These are phyloP conservation scores for Polietes domitor DNA, from an alignment of 2,888 invertebrate genomes.

Conservation along the genomic window DNA sequence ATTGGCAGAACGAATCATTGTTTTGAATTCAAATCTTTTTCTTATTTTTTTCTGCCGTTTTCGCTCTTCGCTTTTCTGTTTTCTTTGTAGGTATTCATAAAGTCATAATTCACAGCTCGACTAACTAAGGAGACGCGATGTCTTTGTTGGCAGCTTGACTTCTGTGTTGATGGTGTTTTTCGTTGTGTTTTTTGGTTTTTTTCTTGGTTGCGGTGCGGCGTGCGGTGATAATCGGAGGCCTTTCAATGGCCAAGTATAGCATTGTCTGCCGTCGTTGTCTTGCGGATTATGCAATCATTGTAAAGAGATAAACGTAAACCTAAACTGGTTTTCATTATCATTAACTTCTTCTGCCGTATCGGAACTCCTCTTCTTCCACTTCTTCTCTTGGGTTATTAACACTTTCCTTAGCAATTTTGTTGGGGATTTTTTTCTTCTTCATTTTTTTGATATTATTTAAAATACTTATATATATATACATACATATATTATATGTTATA, in stretches of 20 bases:
- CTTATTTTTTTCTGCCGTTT: too few species aligned
- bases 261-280: background rate
- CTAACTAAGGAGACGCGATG: background rate
- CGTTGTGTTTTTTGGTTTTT: background rate
- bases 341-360: background rate
- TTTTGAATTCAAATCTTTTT: background rate
- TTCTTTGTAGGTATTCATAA: background rate
- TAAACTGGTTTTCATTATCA: slow-evolving; percentile 20
- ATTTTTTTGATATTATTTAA: background rate
- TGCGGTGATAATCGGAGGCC: background rate
- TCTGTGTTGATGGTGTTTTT: background rate
- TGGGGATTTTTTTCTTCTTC: background rate
- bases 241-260: background rate
- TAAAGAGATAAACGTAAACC: background rate
- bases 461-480: too few species aligned
- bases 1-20: slow-evolving; percentile 5
- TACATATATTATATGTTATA: background rate
- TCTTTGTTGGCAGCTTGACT: background rate
- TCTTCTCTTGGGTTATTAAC: background rate
- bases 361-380: background rate
- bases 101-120: background rate
- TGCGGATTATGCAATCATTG: background rate
- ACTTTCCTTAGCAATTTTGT: background rate
- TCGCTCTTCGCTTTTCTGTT: too few species aligned
- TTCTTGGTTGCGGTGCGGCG: background rate